These are phyloP conservation scores for Varecia variegata DNA, from an alignment of 2,797 vertebrate genomes.

Conservation along the genomic window DNA sequence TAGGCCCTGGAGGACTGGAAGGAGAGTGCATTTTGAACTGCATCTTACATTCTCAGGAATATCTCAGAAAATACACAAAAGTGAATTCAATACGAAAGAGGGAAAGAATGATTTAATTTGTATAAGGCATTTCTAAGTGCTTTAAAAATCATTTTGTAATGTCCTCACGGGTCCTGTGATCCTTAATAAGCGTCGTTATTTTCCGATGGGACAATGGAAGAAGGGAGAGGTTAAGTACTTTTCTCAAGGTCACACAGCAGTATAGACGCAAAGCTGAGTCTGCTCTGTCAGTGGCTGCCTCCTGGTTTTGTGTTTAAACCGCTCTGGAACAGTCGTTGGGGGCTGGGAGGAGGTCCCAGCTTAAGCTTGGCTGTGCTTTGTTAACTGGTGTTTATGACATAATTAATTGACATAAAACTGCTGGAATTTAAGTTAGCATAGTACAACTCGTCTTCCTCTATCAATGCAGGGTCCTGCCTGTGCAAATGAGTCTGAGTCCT, in stretches of 20 bases:
- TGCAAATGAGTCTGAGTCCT: neutral
- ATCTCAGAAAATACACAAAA: neutral
- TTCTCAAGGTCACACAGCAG: constrained; percentile 5
- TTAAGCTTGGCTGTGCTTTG: neutral
- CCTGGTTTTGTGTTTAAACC: neutral
- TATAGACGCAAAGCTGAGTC: neutral
- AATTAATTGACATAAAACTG: neutral
- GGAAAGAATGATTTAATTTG: neutral
- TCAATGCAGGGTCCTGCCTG: neutral
- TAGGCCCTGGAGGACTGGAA: neutral
- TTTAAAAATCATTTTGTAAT: neutral
- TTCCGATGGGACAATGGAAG: neutral
- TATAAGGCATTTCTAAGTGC: neutral
- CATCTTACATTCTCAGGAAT: neutral
- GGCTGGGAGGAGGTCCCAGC: fast-evolving
- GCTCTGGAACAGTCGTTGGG: neutral
- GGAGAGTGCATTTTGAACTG: neutral
- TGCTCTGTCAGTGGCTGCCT: neutral
- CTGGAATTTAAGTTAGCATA: neutral
- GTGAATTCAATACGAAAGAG: neutral
- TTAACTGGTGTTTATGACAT: neutral
- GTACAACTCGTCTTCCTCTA: neutral
- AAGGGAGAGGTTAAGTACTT: neutral
- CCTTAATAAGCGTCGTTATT: neutral
- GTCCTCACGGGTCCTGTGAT: neutral